Evolutionary conservation across 2,888 invertebrate species (phyloP), one percentile per base, ranked within the genome.

Genomic region (Antheraea assamensis): DNA sequence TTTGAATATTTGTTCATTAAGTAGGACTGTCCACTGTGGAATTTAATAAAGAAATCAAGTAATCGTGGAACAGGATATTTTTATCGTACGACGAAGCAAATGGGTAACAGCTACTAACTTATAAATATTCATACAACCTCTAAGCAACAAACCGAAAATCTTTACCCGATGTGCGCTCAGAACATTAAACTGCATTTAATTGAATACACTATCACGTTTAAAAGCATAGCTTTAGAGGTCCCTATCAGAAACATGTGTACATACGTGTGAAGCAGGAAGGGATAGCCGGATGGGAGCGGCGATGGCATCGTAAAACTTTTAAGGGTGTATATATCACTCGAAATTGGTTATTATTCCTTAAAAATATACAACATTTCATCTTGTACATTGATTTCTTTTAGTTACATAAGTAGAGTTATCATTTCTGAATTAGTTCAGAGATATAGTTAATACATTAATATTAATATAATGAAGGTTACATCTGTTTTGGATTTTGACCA

Each of bases 271-370:
- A 30, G 1, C 61, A 64, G 61, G 61, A 64, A 64, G 27, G 61
- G 61, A 64, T 17, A 64, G 61, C 61, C 61, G 30, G 61, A 64
- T 64, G 30, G 27, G 30, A 30, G 17, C 27, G 61, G 17, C 17
- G 30, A 64, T 30, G 30, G 27, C 61, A 30, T 64, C 61, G 61
- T 64, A 64, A 64, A 64, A 64, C 5, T 64, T 61, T 30, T 30
- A 64, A 64, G 30, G 61, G 61, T 64, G 30, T 64, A 30, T 30
- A 64, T 64, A 30, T 64, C 61, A 64, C 61, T 30, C 61, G 61
- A 64, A 64, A 64, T 17, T 58, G 24, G 24, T 58, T 24, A 24
- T 58, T 58, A 58, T 64, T 64, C 17, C 61, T 30, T 30, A 64
- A 30, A 17, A 30, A 3, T 15, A 64, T 17, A 64, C 5, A 64